Conservation (phyloP, 2,888 invertebrate species). For the Amiota minor region DNA sequence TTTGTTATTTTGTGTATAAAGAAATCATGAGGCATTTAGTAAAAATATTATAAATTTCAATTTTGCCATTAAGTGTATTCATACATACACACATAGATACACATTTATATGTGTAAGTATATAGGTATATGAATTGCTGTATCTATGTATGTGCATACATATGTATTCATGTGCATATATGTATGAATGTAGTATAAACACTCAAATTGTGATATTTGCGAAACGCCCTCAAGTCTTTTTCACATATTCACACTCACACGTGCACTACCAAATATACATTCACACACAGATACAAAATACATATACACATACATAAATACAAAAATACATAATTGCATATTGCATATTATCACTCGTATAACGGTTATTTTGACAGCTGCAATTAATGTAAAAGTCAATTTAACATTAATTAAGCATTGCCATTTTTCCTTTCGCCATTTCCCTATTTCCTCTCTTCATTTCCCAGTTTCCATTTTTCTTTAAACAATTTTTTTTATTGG, state of each 20-base stretch:
- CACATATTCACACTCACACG: conserved; percentile 43
- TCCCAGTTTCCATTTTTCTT: too few relatives aligned
- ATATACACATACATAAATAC: too few relatives aligned
- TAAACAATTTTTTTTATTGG: too few relatives aligned
- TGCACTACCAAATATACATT: conserved; percentile 47
- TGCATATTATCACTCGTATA: too few relatives aligned
- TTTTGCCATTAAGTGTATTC: background rate
- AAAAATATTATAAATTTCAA: too few relatives aligned
- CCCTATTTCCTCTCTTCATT: too few relatives aligned
- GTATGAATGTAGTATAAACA: background rate
- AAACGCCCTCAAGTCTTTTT: background rate
- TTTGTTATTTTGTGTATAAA: too few relatives aligned
- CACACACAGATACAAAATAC: conserved; percentile 35
- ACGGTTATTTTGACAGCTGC: conserved; percentile 42
- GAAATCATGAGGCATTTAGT: too few relatives aligned
- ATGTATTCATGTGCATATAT: background rate
- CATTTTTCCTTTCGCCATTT: too few relatives aligned
- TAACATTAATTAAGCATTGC: conserved; percentile 13
- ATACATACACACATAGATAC: background rate
- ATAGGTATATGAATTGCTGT: background rate
- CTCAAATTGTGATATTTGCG: too few relatives aligned
- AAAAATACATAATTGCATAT: too few relatives aligned
- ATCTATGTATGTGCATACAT: background rate
- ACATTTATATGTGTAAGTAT: background rate
- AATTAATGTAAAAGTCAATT: conserved; percentile 49